phyloP scores from a whole-genome alignment of 2,888 invertebrate genomes.

The Drosophila dives region DNA sequence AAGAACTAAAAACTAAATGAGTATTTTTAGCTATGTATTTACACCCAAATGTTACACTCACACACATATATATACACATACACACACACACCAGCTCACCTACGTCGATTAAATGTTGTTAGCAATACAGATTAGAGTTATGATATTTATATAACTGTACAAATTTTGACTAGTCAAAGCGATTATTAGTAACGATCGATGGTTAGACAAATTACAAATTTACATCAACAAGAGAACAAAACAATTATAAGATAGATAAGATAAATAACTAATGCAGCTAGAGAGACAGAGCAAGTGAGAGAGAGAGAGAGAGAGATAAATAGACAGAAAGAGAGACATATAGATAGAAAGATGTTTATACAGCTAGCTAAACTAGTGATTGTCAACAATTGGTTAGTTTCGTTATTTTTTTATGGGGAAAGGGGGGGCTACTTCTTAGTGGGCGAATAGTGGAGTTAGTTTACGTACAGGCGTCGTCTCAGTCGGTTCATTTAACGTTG shows the following conservation, averaged over 20 bases:
- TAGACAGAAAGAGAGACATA: slow-evolving; percentile 11
- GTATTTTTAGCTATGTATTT: slow-evolving; percentile 44
- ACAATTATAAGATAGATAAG: slow-evolving; percentile 23
- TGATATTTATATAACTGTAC: slow-evolving; percentile 34
- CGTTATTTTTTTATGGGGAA: slow-evolving; percentile 10
- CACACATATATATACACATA: slow-evolving; percentile 17
- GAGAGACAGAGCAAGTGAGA: slow-evolving; percentile 10
- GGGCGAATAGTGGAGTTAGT: slow-evolving; percentile 75
- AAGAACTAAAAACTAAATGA: slow-evolving; percentile 29
- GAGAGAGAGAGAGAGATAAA: slow-evolving; percentile 10
- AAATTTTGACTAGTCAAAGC: slow-evolving; percentile 35
- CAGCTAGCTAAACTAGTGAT: slow-evolving; percentile 60
- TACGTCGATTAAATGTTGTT: slow-evolving; percentile 29
- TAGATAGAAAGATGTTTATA: slow-evolving; percentile 27
- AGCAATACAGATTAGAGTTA: slow-evolving; percentile 29
- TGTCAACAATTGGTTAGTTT: slow-evolving; percentile 37
- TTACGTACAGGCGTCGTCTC: slow-evolving; percentile 85
- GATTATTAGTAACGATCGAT: slow-evolving; percentile 35
- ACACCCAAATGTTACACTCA: slow-evolving; percentile 47
- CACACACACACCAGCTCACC: slow-evolving; percentile 25
- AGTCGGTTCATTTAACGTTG: slow-evolving; percentile 84
- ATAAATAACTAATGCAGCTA: slow-evolving; percentile 36
- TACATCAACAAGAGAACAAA: slow-evolving; percentile 43
- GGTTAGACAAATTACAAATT: slow-evolving; percentile 53
- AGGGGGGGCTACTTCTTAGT: slow-evolving; percentile 30